Base-by-base conservation (phyloP, 2,888 invertebrate species). In the Tetragnatha montana region DNA sequence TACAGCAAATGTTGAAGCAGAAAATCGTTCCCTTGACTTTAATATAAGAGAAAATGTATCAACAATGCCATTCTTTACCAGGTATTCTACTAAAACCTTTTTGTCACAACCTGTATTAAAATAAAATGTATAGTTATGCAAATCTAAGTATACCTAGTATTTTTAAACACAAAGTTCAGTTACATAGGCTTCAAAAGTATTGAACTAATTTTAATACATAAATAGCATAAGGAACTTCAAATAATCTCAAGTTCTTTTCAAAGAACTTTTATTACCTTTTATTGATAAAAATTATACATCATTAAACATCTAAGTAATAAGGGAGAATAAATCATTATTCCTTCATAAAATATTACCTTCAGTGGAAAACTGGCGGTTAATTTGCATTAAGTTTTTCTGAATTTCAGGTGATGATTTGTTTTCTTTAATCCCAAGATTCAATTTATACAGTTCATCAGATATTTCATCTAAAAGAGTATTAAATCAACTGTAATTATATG, bases 351-450 rank as follows among this genome's bases (percentile, higher is more conserved):
- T 51, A 21, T n/a, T 76, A 89, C 89, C 85, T 85, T 89, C 89
- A 60, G 60, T 68, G 60, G 81, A 84, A 71, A 89, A 79, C 22
- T 89, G 84, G 17, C 75, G 74, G 81, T 81, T 89, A 17, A 89
- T 81, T 51, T 71, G 47, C 75, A 70, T 81, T 51, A 89, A 70
- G 51, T 81, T 70, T 22, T 84, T 89, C 68, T 85, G 84, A 49
- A 89, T 85, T 71, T 89, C 89, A 51, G 89, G 81, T 50, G 85
- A 81, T 12, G 87, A 69, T 69, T 89, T 84, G 19, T 89, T 89
- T 49, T 89, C 89, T 35, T 85, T 85, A 14, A 89, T 75, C 0
- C 75, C 89, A 50, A 80, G 76, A 76, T 89, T 89, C 17, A 89
- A 68, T 17, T 85, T 81, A 71, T 75, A 75, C 19, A 89, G 60